phyloP scores from a whole-genome alignment of 1,140 invertebrate species.

The Mactra quadrangularis region DNA sequence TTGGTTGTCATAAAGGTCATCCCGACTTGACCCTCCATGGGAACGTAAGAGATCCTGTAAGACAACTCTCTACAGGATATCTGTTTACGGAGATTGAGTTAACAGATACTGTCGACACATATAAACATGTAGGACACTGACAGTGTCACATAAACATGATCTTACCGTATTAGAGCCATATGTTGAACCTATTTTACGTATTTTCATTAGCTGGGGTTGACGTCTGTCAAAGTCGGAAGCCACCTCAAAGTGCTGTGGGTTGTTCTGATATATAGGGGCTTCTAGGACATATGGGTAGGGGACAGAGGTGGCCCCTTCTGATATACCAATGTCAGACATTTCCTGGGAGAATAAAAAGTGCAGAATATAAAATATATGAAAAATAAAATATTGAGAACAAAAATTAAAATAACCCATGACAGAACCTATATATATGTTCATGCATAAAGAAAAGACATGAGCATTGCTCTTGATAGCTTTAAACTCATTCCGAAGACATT shows the following conservation, averaged over 20 bases:
- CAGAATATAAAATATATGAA: not conserved
- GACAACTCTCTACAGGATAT: too few relatives aligned
- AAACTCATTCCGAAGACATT: too few relatives aligned
- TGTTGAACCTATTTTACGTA: constrained; percentile 71
- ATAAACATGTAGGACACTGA: too few relatives aligned
- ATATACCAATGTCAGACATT: constrained; percentile 12
- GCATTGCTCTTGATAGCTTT: too few relatives aligned
- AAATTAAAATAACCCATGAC: too few relatives aligned
- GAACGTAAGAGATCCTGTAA: too few relatives aligned
- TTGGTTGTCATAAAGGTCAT: too few relatives aligned
- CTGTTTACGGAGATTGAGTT: too few relatives aligned
- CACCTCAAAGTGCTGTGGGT: constrained; percentile 36
- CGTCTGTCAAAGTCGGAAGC: constrained; percentile 62
- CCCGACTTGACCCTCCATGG: too few relatives aligned
- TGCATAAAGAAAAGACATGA: not conserved
- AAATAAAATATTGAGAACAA: not conserved
- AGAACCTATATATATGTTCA: not conserved
- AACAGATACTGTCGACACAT: too few relatives aligned
- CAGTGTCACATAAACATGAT: too few relatives aligned
- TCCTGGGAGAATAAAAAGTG: constrained; percentile 15
- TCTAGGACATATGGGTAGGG: not conserved
- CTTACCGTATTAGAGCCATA: constrained; percentile 34
- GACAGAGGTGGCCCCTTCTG: constrained; percentile 7
- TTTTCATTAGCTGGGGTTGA: constrained; percentile 73
- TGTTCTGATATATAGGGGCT: not conserved